These are phyloP conservation scores for Opisthograptis luteolata DNA, from an alignment of 2,888 invertebrate species.

Conservation along the genomic window DNA sequence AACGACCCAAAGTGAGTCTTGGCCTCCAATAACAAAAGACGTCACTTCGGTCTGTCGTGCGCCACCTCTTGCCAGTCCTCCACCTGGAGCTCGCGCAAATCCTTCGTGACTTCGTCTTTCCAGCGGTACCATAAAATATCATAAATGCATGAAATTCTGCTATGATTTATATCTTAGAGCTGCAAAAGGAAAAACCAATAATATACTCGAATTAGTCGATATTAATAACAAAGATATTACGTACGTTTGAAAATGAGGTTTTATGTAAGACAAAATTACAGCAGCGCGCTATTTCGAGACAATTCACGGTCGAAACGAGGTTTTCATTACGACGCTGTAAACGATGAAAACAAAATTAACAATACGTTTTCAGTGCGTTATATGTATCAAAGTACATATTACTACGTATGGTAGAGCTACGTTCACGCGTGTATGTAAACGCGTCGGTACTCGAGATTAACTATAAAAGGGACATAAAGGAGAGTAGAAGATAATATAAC, in stretches of 20 bases:
- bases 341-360: conserved; percentile 23
- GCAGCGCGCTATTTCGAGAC: conserved; percentile 9
- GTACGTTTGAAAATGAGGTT: conserved; percentile 7
- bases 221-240: not conserved
- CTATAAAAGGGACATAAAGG: not conserved
- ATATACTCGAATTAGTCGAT: not conserved
- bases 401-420: not conserved
- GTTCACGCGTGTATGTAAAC: not conserved
- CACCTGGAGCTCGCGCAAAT: too few relatives aligned
- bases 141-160: too few relatives aligned
- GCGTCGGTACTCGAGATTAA: not conserved
- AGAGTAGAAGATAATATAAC: not conserved
- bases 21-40: too few relatives aligned
- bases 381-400: not conserved
- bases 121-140: too few relatives aligned
- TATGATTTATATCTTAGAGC: too few relatives aligned
- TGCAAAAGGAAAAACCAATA: not conserved
- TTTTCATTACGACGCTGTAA: conserved; percentile 22
- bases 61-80: too few relatives aligned
- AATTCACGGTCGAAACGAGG: conserved; percentile 18
- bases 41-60: too few relatives aligned
- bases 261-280: conserved; percentile 2
- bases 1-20: too few relatives aligned
- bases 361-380: conserved; percentile 14
- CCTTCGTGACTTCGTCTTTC: too few relatives aligned